Evolutionary conservation across 2,888 invertebrate genomes (phyloP).

Genomic region (Acanthacorydalis orientalis): DNA sequence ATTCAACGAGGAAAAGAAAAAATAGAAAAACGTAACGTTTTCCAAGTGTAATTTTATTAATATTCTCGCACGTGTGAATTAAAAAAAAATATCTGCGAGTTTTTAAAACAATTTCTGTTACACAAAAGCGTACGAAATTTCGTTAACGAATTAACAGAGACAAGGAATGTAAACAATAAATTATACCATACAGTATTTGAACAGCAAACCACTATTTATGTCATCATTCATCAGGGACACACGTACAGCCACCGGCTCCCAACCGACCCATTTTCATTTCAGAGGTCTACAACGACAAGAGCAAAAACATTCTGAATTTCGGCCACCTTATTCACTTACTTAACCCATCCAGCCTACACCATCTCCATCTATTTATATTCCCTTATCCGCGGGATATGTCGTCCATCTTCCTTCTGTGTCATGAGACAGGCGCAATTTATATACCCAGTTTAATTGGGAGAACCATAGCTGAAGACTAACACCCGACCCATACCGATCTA

Average conservation of each 20-base stretch:
- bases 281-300: not conserved
- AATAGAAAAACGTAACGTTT: not conserved
- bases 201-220: not conserved
- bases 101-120: too few species aligned
- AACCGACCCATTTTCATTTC: not conserved
- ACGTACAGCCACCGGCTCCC: not conserved
- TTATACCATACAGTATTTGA: too few species aligned
- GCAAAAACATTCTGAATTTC: not conserved
- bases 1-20: not conserved
- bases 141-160: too few species aligned
- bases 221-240: not conserved
- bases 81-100: too few species aligned
- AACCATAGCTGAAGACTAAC: not conserved
- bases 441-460: slow-evolving; percentile 6
- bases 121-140: too few species aligned
- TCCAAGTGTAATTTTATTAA: not conserved
- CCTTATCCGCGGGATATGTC: slow-evolving; percentile 1
- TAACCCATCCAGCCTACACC: not conserved
- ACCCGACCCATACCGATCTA: slow-evolving; percentile 1
- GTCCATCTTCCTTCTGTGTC: slow-evolving; percentile 2
- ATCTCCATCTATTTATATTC: not conserved
- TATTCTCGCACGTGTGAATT: not conserved
- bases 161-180: too few species aligned
- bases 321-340: not conserved
- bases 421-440: slow-evolving; percentile 6